Evolutionary conservation across 37 sponge, comb jelly and placozoan species (phyloP).

Genomic region (Cliona cf. orientalis): DNA sequence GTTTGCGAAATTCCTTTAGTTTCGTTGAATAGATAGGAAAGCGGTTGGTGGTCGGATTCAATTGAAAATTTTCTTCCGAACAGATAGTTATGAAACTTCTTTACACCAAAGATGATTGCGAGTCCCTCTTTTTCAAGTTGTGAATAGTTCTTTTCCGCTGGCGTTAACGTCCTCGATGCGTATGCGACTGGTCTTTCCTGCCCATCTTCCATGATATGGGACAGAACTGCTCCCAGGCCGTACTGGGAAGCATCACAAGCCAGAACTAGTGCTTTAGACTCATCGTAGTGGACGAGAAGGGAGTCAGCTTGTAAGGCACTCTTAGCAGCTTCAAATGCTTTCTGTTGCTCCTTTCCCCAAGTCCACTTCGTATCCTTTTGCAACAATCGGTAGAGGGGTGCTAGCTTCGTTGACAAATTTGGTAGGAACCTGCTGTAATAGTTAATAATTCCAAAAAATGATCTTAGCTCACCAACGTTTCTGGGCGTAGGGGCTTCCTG

Average conservation of each 20-base stretch:
- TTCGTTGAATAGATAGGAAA: conserved; percentile 23
- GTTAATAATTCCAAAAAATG: conserved; percentile 39
- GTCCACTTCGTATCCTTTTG: conserved; percentile 11
- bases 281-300: conserved; percentile 33
- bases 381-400: conserved; percentile 40
- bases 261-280: conserved; percentile 9
- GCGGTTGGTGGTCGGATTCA: conserved; percentile 3
- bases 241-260: conserved; percentile 36
- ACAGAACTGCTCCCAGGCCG: conserved; percentile 31
- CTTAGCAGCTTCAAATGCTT: conserved; percentile 50
- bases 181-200: conserved; percentile 17
- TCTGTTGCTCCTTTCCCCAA: conserved; percentile 25
- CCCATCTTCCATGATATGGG: conserved; percentile 28
- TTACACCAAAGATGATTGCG: conserved; percentile 15
- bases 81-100: conserved; percentile 36
- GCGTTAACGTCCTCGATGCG: conserved; percentile 28
- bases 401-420: conserved; percentile 26
- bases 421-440: conserved; percentile 27
- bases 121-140: conserved; percentile 42
- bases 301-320: neutral
- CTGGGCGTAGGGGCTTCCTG: conserved; percentile 25
- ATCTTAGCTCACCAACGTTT: conserved; percentile 11
- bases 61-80: conserved; percentile 5
- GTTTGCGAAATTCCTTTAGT: no score
- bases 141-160: conserved; percentile 27